These are phyloP conservation scores for Heliopora coerulea DNA, from an alignment of 92 coral and sea anemone genomes.

Conservation along the genomic window DNA sequence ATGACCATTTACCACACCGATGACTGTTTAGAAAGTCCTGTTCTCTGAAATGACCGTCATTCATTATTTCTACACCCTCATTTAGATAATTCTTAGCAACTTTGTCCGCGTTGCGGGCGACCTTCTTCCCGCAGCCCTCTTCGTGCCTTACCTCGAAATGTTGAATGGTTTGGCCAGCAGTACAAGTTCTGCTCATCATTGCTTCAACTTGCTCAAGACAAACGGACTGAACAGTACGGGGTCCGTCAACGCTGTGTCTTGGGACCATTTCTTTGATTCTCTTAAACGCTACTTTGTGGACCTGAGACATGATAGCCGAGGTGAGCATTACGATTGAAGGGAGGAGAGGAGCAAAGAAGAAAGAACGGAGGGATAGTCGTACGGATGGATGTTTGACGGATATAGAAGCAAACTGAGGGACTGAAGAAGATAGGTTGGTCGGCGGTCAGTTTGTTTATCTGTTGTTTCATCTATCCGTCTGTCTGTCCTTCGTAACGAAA, in stretches of 20 bases:
- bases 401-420: no score
- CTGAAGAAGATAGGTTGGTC: no score
- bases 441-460: no score
- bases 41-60: no score
- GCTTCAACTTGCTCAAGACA: slow-evolving; percentile 86
- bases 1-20: no score
- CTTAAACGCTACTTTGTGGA: slow-evolving; percentile 91
- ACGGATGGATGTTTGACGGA: no score
- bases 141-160: slow-evolving; percentile 95
- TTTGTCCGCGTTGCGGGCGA: slow-evolving; percentile 95
- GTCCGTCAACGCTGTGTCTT: slow-evolving; percentile 52
- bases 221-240: slow-evolving; percentile 65
- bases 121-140: slow-evolving; percentile 78
- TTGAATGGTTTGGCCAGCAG: slow-evolving; percentile 76
- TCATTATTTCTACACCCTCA: not conserved
- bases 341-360: no score
- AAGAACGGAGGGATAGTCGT: no score
- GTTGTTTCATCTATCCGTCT: no score
- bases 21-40: no score
- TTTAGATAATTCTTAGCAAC: slow-evolving; percentile 76
- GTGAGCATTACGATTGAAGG: no score
- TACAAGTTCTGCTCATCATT: slow-evolving; percentile 89
- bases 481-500: no score
- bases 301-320: slow-evolving; percentile 68
- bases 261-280: slow-evolving; percentile 97